Conservation (phyloP, 2,113 vertebrate genomes). For the Bujurquina vittata region DNA sequence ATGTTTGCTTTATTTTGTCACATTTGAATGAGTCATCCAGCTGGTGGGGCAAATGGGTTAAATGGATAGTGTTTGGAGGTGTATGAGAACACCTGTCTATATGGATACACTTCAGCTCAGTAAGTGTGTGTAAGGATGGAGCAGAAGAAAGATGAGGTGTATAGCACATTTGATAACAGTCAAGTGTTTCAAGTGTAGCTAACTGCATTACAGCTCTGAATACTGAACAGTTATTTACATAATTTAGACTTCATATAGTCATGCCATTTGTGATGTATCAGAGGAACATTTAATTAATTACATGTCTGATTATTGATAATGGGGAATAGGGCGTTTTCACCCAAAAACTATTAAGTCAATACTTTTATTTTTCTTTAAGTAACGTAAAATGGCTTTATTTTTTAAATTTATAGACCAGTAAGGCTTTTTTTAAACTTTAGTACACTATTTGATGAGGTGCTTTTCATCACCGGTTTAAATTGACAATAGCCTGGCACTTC, state of each 20-base stretch:
- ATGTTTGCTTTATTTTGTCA: conserved; percentile 23
- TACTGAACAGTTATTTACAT: background rate
- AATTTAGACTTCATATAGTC: background rate
- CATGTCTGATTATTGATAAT: conserved; percentile 1
- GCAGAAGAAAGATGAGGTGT: conserved; percentile 15
- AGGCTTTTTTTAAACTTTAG: background rate
- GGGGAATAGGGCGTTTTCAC: background rate
- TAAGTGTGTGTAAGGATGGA: conserved; percentile 9
- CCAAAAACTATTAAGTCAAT: background rate
- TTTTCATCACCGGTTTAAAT: conserved; percentile 3
- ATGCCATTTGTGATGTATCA: background rate
- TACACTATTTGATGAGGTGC: background rate
- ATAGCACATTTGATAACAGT: conserved; percentile 21
- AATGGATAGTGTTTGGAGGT: conserved; percentile 18
- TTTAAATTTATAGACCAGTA: no score
- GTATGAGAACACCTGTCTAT: conserved; percentile 8
- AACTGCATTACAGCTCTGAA: conserved; percentile 3
- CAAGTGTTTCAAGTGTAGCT: conserved; percentile 38
- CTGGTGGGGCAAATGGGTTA: background rate
- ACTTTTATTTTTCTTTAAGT: background rate
- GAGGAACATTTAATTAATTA: background rate
- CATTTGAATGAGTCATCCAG: conserved; percentile 26
- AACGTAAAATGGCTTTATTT: background rate
- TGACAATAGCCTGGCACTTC: background rate
- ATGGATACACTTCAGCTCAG: conserved; percentile 4